A percentile compares a stretch with the other conserved stretches of the same genome.
Evolutionary conservation across 2,888 invertebrate species (phyloP).

Genomic region (Chloromyia formosa): DNA sequence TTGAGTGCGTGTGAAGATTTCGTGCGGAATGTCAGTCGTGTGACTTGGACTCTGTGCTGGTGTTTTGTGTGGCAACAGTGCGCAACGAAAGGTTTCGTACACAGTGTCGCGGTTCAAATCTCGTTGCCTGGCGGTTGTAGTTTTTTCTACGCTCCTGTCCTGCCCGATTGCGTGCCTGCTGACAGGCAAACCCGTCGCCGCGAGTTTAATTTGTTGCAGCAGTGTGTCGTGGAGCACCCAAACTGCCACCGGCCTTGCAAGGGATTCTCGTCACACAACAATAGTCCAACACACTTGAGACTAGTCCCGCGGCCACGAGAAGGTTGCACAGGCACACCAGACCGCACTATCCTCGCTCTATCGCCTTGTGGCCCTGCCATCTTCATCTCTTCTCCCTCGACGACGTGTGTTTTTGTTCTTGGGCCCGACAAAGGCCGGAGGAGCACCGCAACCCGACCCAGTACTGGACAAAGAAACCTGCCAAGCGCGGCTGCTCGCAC

Average conservation of each 20-base stretch:
- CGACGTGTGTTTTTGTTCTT: slow-evolving; percentile 18
- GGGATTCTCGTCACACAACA: background rate
- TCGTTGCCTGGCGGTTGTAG: too few relatives aligned
- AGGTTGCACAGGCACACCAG: slow-evolving; percentile 14
- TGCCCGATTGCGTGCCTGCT: too few relatives aligned
- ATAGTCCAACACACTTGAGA: background rate
- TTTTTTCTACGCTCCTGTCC: too few relatives aligned
- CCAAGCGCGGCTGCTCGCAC: slow-evolving; percentile 35
- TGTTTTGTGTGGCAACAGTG: slow-evolving; percentile 28
- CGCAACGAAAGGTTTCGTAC: background rate
- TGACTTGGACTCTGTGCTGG: slow-evolving; percentile 6
- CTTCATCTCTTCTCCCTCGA: too few relatives aligned
- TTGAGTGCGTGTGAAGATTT: slow-evolving; percentile 23
- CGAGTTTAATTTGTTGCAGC: background rate
- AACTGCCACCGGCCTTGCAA: background rate
- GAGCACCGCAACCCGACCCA: slow-evolving; percentile 23
- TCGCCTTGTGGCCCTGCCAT: background rate
- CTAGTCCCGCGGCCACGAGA: background rate
- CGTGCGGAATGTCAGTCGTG: slow-evolving; percentile 20
- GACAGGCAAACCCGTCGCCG: too few relatives aligned
- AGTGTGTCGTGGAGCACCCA: background rate
- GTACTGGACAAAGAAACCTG: slow-evolving; percentile 44
- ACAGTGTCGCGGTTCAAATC: background rate
- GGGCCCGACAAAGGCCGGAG: slow-evolving; percentile 41
- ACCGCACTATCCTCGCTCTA: background rate